Percentiles rank a stretch among this genome's conserved stretches.
Conservation (phyloP, 2,888 invertebrate genomes). For the Clanis bilineata region DNA sequence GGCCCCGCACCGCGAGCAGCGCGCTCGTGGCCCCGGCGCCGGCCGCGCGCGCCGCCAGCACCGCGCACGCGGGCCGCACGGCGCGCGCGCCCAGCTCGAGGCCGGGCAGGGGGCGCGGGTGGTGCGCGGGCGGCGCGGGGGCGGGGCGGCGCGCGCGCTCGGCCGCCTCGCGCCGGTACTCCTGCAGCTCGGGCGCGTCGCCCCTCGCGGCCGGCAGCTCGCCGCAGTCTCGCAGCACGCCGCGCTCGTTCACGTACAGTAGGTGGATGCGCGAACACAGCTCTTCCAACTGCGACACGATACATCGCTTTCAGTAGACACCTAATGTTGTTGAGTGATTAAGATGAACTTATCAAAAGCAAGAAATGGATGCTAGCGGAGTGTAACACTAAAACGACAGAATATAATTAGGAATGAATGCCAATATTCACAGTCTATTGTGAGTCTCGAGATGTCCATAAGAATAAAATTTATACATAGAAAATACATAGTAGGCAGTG, state of each 20-base stretch:
- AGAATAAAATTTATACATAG: no score
- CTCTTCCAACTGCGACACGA: constrained; percentile 42
- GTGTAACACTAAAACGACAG: no score
- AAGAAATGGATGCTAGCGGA: no score
- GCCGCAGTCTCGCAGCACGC: constrained; percentile 90
- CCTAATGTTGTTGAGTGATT: not conserved
- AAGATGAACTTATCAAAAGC: not conserved
- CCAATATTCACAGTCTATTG: no score
- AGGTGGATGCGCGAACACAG: constrained; percentile 87
- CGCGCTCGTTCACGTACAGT: constrained; percentile 88
- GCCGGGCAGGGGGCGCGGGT: constrained; percentile 84
- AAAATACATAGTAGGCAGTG: no score
- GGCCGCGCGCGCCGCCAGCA: constrained; percentile 78
- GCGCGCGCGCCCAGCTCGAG: constrained; percentile 48
- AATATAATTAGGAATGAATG: no score
- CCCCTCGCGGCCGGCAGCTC: constrained; percentile 85
- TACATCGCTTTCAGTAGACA: not conserved
- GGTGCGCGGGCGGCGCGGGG: constrained; percentile 80
- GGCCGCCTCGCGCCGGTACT: constrained; percentile 84
- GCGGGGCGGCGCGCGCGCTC: constrained; percentile 27
- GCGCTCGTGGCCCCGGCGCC: constrained; percentile 52
- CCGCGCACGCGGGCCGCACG: constrained; percentile 44
- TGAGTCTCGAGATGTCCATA: no score
- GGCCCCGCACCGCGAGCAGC: constrained; percentile 79
- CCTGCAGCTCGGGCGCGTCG: constrained; percentile 89